Evolutionary conservation across 1,140 invertebrate genomes (phyloP).

Genomic region (Diorhabda carinulata): DNA sequence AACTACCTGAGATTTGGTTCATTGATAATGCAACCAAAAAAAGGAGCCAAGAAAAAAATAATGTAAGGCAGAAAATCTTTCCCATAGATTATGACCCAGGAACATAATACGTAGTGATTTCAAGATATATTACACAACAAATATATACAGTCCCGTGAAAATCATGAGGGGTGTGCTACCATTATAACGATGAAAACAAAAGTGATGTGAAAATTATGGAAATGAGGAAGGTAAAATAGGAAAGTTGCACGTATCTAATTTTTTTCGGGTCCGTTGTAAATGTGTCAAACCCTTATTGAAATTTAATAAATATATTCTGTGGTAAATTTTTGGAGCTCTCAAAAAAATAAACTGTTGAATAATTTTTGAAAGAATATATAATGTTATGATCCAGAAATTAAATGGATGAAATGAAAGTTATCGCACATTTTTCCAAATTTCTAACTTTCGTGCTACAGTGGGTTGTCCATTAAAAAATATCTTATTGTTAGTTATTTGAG

Average conservation of each 20-base stretch:
- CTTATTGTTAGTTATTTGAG: too few species aligned
- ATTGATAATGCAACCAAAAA: not conserved
- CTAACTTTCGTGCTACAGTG: too few species aligned
- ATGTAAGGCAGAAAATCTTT: not conserved
- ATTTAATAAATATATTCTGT: not conserved
- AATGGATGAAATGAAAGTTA: too few species aligned
- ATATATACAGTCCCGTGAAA: conserved; percentile 2
- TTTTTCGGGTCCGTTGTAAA: not conserved
- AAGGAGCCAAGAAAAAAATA: not conserved
- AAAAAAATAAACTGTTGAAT: too few species aligned
- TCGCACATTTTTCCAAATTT: too few species aligned
- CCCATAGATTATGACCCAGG: not conserved
- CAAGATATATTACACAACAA: not conserved
- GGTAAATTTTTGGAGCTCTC: too few species aligned
- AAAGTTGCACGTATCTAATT: not conserved
- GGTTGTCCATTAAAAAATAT: too few species aligned
- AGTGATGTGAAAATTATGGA: not conserved
- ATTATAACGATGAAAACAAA: not conserved
- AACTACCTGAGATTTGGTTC: not conserved
- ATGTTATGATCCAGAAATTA: too few species aligned
- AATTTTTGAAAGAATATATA: too few species aligned
- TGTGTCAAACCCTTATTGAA: not conserved
- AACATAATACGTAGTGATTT: not conserved
- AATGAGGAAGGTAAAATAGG: not conserved
- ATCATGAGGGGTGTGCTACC: not conserved